Evolutionary conservation across 2,113 vertebrate genomes (phyloP).

Genomic region (Lichenostomus cassidix): DNA sequence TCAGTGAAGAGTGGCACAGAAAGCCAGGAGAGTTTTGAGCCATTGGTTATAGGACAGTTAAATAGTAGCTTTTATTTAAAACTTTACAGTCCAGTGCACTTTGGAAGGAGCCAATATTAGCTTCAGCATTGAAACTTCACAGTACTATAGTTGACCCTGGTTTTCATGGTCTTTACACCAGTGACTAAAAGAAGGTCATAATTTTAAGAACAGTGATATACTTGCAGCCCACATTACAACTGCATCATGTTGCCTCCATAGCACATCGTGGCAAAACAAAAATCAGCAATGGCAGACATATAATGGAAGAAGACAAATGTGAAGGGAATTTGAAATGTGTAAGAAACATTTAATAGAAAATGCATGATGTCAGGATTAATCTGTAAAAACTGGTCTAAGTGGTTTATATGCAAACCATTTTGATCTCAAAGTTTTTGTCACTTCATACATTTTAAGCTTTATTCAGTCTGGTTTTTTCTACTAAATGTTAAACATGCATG

Average conservation of each 20-base stretch:
- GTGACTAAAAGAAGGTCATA: slow-evolving; percentile 1
- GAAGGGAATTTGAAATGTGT: not conserved
- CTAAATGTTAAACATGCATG: not conserved
- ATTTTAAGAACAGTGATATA: not conserved
- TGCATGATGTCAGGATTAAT: not conserved
- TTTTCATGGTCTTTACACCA: not conserved
- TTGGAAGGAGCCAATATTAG: not conserved
- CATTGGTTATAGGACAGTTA: not conserved
- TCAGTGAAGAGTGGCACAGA: not conserved
- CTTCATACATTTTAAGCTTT: not conserved
- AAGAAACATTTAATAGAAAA: not conserved
- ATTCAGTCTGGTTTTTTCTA: not conserved
- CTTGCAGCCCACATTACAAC: not conserved
- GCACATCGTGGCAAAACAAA: not conserved
- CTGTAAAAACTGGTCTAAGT: not conserved
- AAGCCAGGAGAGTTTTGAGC: not conserved
- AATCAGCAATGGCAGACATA: not conserved
- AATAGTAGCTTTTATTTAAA: not conserved
- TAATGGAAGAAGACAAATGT: not conserved
- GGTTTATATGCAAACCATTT: not conserved
- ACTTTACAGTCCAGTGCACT: not conserved
- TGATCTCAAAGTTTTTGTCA: not conserved
- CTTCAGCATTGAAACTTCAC: not conserved
- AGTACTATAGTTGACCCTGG: not conserved
- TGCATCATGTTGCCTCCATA: not conserved